A percentile compares a stretch with the other conserved stretches of the same genome.
These are phyloP conservation scores for Tipula vernalis DNA, from an alignment of 2,888 invertebrate genomes.

Conservation along the genomic window DNA sequence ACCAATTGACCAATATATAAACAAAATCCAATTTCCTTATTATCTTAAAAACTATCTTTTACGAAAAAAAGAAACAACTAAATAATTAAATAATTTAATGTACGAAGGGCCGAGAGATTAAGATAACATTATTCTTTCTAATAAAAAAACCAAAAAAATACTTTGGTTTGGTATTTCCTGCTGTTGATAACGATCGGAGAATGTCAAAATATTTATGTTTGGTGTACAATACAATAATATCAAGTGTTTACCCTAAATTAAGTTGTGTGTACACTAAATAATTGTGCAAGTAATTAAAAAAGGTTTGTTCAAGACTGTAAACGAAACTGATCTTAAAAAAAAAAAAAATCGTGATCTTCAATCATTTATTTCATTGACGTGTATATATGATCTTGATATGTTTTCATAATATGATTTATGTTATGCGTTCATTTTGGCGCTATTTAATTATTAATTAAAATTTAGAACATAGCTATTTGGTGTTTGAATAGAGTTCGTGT, in stretches of 20 bases:
- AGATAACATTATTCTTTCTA: not conserved
- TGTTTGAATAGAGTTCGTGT: not conserved
- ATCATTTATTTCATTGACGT: not conserved
- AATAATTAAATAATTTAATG: too few relatives aligned
- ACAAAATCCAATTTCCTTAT: too few relatives aligned
- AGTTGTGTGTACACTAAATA: not conserved
- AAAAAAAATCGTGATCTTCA: not conserved
- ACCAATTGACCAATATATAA: too few relatives aligned
- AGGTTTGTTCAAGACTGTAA: not conserved
- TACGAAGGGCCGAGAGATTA: not conserved
- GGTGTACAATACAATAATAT: not conserved
- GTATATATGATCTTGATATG: not conserved
- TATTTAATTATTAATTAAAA: not conserved
- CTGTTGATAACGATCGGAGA: not conserved
- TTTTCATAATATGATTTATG: not conserved
- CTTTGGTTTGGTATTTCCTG: not conserved
- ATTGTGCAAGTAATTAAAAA: not conserved
- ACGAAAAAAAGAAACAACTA: too few relatives aligned
- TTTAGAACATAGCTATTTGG: not conserved
- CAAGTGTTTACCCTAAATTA: not conserved
- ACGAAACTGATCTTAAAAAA: not conserved
- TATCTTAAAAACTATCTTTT: too few relatives aligned
- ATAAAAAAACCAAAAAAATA: not conserved
- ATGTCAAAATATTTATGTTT: not conserved
- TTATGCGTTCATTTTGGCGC: not conserved